A percentile compares a stretch with the other conserved stretches of the same genome.
Conservation (phyloP, 2,888 invertebrate genomes). For the Cotesia congregata region DNA sequence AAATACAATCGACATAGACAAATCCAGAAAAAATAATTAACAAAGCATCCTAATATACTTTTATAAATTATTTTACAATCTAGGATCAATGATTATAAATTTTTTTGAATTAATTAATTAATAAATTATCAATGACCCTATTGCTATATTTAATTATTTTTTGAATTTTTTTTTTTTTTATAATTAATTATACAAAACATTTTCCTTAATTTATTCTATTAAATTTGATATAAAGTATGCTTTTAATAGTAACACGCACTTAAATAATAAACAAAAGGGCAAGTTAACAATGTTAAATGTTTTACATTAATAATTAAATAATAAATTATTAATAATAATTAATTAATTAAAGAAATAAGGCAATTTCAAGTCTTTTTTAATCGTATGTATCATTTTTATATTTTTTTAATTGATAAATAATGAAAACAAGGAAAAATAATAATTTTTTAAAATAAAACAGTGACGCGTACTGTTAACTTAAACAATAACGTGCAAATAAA, state of each 20-base stretch:
- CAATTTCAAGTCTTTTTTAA: constrained; percentile 15
- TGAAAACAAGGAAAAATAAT: neutral
- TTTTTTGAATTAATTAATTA: neutral
- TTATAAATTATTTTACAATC: no score
- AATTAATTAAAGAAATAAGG: neutral
- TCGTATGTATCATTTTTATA: neutral
- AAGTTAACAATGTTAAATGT: neutral
- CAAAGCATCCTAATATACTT: no score
- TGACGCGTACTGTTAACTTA: constrained; percentile 21
- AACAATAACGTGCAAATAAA: constrained; percentile 15
- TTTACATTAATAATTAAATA: no score
- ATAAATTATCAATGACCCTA: neutral
- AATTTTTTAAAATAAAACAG: constrained; percentile 17
- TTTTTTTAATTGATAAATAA: neutral
- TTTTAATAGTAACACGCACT: constrained; percentile 48
- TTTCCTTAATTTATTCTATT: neutral
- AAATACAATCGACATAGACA: no score
- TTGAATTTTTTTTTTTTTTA: neutral
- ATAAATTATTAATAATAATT: neutral
- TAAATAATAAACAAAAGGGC: constrained; percentile 50
- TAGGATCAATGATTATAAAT: neutral
- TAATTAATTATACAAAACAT: constrained; percentile 4
- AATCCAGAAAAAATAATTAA: no score
- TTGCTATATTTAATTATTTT: neutral
- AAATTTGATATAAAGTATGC: neutral